Evolutionary conservation across 2,797 vertebrate species (phyloP), one percentile per base, ranked within the genome.

Genomic region (Platyrinchus mystaceus): DNA sequence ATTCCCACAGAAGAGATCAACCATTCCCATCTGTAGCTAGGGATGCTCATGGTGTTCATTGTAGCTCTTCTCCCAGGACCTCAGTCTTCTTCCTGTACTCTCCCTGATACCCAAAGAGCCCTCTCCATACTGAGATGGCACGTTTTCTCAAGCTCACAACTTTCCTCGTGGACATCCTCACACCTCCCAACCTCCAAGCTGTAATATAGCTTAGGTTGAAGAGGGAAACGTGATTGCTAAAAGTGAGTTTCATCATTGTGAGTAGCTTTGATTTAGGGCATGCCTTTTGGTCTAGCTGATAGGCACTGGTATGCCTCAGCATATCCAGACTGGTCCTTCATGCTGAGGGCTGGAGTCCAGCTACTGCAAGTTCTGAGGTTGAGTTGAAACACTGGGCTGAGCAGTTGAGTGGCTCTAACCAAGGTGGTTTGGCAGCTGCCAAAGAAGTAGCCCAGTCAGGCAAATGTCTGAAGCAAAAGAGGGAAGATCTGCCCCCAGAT

Each of bases 231-330:
- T 7, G 60, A 69, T 89, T 95, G 84, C 87, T 84, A 41, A 84
- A 71, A 44, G 36, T 69, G 60, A 88, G 14, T 96, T 96, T 94
- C 69, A n/a, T 58, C 73, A 94, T 1, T n/a, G 53, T 0, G 1
- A 87, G 36, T 58, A 68, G 46, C 82, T 95, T 90, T 95, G 58
- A 78, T 85, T 50, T 30, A 39, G 27, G 47, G 23, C 28, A 14
- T 90, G 66, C 76, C 85, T 91, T 77, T 79, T 85, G 49, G 71
- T 83, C 49, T 86, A 52, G 63, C 67, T 92, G 87, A 77, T 90
- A 84, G 73, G 85, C 69, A 63, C 13, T 50, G 62, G 14, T 93
- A 11, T 78, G 53, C 43, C 66, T 83, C 53, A 81, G 52, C 66
- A 44, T 39, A 88, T 14, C 30, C 1, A 0, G 37, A 68, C 46